These are phyloP conservation scores for Etia nguti DNA, from an alignment of 2,113 vertebrate species.

Conservation along the genomic window DNA sequence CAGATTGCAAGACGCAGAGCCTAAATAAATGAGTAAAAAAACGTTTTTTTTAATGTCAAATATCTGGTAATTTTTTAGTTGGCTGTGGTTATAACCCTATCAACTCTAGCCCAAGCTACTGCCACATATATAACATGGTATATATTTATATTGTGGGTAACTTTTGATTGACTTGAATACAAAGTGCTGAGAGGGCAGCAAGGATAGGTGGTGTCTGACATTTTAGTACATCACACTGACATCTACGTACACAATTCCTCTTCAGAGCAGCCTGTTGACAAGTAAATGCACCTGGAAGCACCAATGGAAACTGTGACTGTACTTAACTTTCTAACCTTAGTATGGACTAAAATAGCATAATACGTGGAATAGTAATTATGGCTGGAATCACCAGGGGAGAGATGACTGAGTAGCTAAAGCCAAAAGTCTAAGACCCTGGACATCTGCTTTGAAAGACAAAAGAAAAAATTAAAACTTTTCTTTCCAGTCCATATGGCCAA, in stretches of 20 bases:
- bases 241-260: background rate
- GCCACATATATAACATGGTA: background rate
- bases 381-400: constrained; percentile 49
- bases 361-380: constrained; percentile 58
- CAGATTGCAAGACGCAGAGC: background rate
- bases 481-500: constrained; percentile 74
- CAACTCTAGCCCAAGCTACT: background rate
- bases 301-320: background rate
- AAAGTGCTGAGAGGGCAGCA: background rate
- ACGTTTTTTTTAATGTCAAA: background rate
- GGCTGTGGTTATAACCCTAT: fast-evolving
- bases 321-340: constrained; percentile 46
- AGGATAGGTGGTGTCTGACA: background rate
- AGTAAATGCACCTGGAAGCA: background rate
- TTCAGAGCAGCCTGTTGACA: background rate
- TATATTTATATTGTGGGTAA: background rate
- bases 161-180: background rate
- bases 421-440: constrained; percentile 60
- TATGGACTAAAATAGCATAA: constrained; percentile 50
- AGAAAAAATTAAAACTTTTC: constrained; percentile 64
- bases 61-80: background rate
- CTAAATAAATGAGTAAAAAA: background rate
- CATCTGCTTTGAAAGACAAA: constrained; percentile 72
- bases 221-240: background rate
- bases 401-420: constrained; percentile 49